Base-by-base conservation (phyloP, 2,888 invertebrate genomes). In the Drosophila affinis region DNA sequence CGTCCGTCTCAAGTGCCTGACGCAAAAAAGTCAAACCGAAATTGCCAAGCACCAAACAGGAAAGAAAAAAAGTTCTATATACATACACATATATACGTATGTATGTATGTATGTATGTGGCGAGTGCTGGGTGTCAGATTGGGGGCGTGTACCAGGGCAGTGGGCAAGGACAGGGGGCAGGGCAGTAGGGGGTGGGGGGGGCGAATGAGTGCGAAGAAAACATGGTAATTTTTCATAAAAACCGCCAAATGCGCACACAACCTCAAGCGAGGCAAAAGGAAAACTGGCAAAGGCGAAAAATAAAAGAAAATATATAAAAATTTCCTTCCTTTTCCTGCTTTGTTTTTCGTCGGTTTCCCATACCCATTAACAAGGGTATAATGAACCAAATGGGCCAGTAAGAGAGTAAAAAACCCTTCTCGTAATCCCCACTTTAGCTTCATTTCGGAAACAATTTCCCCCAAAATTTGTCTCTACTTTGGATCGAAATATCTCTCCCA, bases 181-280 rank as follows among this genome's bases (percentile, higher is more conserved):
- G 5, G 5, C 44, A 1, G 57, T n/a, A n/a, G n/a, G n/a, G n/a
- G 39, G 3, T 39, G 10, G 10, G 6, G 24, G 24, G 21, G 24
- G 48, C 72, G 82, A 87, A 87, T 73, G 88, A 85, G 88, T 85
- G 83, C 78, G 88, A 87, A 78, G 84, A 86, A 83, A 84, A 85
- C 85, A 84, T 85, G 86, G 82, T 82, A 86, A 88, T 88, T 86
- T 86, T 86, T 86, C 80, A 84, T 87, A 84, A 83, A 87, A 88
- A 79, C 81, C 89, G 79, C 85, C 85, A 88, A 85, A 85, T 88
- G 88, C 79, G 84, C 88, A 87, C 87, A 83, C 86, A 87, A 87
- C 82, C 82, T 84, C 65, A 86, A 88, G 87, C 79, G 55, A 55
- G 57, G 39, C 39, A 59, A 64, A 68, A 63, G 59, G 51, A 75